These are phyloP conservation scores for Leucoma salicis DNA, from an alignment of 2,888 invertebrate genomes.

Conservation along the genomic window DNA sequence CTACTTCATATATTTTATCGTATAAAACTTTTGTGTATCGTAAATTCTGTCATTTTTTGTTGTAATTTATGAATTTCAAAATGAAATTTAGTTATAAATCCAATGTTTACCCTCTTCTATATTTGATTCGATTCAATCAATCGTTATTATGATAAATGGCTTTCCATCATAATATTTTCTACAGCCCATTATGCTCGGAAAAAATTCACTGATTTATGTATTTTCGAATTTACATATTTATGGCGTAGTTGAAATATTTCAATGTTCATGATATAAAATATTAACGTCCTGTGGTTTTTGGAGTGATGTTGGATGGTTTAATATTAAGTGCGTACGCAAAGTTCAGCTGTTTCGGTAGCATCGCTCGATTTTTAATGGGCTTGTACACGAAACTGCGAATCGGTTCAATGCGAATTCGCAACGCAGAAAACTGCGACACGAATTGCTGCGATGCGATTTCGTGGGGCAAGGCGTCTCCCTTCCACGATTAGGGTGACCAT, in stretches of 20 bases:
- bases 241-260: background rate
- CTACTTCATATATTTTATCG: no score
- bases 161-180: slow-evolving; percentile 11
- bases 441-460: no score
- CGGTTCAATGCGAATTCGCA: no score
- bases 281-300: background rate
- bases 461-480: no score
- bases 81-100: slow-evolving; percentile 7
- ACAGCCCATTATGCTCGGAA: slow-evolving; percentile 15
- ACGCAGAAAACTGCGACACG: no score
- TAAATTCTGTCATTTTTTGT: background rate
- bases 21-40: no score
- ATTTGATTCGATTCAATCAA: slow-evolving; percentile 16
- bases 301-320: background rate
- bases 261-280: background rate
- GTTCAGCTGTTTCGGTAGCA: no score
- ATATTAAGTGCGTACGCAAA: no score
- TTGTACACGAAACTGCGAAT: no score
- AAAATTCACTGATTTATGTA: slow-evolving; percentile 9
- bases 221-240: background rate
- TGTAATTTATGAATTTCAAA: slow-evolving; percentile 7
- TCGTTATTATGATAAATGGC: slow-evolving; percentile 9
- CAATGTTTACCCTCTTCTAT: slow-evolving; percentile 6
- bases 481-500: no score
- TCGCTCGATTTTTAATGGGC: no score